A percentile compares a stretch with the other conserved stretches of the same genome.
Evolutionary conservation across 2,113 vertebrate species (phyloP).

Genomic region (Tiliqua scincoides): DNA sequence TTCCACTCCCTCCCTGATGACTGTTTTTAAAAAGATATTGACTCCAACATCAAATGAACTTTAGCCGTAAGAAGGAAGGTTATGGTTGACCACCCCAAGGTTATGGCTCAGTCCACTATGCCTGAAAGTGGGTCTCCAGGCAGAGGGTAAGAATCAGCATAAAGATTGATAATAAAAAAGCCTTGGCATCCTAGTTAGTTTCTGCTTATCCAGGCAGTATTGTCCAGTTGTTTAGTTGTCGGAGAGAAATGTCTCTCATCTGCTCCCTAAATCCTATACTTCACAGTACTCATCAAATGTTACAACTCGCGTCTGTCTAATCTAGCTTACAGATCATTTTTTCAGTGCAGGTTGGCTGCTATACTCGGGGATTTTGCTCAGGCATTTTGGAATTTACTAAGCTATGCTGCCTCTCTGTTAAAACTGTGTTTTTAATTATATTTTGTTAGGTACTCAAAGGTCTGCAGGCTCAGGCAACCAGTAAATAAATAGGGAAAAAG

Average conservation of each 20-base stretch:
- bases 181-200: neutral
- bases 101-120: neutral
- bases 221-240: rapidly evolving
- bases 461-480: conserved; percentile 44
- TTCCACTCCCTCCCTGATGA: neutral
- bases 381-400: neutral
- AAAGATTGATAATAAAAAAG: neutral
- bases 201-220: neutral
- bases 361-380: conserved; percentile 8
- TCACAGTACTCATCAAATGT: neutral
- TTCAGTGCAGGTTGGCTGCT: neutral
- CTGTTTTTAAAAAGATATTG: neutral
- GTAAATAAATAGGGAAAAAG: conserved; percentile 33
- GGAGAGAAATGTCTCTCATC: neutral
- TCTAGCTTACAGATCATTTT: neutral
- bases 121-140: neutral
- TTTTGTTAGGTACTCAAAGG: conserved; percentile 51
- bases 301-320: neutral
- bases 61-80: neutral
- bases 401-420: conserved; percentile 33
- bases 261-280: neutral
- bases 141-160: neutral
- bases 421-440: conserved; percentile 60
- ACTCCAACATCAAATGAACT: neutral
- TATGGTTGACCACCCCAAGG: too few species aligned